phyloP scores from a whole-genome alignment of 2,113 vertebrate genomes.

The Elephas maximus region DNA sequence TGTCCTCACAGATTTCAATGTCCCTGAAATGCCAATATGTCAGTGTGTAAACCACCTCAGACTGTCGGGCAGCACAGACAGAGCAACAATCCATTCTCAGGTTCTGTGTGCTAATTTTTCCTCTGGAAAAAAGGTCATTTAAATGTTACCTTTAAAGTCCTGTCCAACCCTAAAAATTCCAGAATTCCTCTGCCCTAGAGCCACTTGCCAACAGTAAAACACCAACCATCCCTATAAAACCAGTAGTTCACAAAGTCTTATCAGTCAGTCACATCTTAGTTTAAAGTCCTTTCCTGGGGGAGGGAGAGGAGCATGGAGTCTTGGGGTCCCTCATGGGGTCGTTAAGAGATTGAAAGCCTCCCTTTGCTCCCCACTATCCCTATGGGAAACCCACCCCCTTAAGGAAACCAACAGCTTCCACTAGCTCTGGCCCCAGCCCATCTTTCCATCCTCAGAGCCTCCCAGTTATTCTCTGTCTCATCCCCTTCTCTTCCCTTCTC shows the following conservation, averaged over 20 bases:
- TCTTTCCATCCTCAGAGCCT: not conserved
- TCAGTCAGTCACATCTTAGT: constrained; percentile 19
- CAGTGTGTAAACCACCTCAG: not conserved
- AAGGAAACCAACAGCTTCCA: not conserved
- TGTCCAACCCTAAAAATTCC: not conserved
- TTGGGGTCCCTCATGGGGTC: not conserved
- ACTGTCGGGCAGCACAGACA: not conserved
- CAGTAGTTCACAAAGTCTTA: not conserved
- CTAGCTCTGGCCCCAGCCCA: not conserved
- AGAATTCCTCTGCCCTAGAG: not conserved
- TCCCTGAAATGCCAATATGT: not conserved
- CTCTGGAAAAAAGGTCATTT: not conserved
- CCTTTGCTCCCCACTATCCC: not conserved
- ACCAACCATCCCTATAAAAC: not conserved
- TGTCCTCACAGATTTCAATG: not conserved
- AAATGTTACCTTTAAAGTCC: not conserved
- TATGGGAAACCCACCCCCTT: not conserved
- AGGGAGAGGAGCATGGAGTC: not conserved
- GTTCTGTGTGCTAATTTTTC: not conserved
- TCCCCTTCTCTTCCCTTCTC: not conserved
- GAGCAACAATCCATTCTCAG: not conserved
- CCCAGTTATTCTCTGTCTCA: not conserved
- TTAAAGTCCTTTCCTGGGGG: not conserved
- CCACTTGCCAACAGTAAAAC: not conserved
- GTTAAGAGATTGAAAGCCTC: not conserved